Conservation (phyloP, 2,797 vertebrate species). For the Gymnopithys bicolor region DNA sequence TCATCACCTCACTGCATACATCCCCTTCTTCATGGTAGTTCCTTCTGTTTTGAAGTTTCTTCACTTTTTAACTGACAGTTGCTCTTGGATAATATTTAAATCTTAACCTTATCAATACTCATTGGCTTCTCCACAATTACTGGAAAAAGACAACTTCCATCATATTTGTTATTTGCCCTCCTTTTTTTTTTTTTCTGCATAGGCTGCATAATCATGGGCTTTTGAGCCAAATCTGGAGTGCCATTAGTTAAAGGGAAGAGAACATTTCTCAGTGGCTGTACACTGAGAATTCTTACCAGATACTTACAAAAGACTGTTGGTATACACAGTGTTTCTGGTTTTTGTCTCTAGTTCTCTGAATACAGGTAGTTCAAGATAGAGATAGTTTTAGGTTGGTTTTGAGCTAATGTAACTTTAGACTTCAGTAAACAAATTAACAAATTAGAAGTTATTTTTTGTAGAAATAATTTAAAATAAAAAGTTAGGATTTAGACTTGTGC, state of each 20-base stretch:
- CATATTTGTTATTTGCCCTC: neutral
- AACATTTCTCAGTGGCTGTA: neutral
- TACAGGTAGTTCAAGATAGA: neutral
- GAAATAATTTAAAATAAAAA: neutral
- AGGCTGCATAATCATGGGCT: neutral
- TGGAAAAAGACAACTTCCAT: neutral
- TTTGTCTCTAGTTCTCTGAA: neutral
- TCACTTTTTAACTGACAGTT: neutral
- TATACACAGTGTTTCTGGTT: neutral
- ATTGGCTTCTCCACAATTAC: neutral
- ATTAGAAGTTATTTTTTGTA: neutral
- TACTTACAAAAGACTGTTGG: neutral
- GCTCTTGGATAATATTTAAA: neutral
- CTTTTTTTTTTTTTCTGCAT: neutral
- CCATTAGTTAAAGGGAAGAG: neutral
- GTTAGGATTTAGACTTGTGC: neutral
- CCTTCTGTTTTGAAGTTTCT: neutral
- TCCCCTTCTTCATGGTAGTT: neutral
- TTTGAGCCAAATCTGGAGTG: neutral
- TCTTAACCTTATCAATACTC: neutral
- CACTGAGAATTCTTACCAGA: neutral
- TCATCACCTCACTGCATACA: neutral
- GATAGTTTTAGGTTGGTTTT: neutral
- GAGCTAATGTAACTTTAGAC: neutral
- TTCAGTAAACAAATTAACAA: neutral